Evolutionary conservation across 1,140 invertebrate genomes (phyloP), one percentile per base, ranked within the genome.

Genomic region (Atta cephalotes): DNA sequence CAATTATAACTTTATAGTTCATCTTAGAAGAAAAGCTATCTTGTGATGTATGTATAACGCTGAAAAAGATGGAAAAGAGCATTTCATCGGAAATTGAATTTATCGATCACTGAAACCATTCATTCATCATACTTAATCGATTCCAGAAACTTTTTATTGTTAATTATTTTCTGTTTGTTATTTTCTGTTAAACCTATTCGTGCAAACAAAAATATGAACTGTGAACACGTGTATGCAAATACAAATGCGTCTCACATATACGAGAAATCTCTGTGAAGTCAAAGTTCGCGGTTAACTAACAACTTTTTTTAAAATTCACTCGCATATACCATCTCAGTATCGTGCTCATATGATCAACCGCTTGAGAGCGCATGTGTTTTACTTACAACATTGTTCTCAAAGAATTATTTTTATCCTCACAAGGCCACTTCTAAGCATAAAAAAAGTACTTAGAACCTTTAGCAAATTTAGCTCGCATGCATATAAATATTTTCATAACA

Each of bases 61-160:
- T 35, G 31, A 35, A 35, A 35, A 35, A 35, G 31, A 35, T 0
- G 31, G 5, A 76, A 6, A 77, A 77, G 7, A 71, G 56, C 51
- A 28, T 81, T 89, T 85, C 60, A 86, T 81, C 66, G 62, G 25
- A 18, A 60, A 60, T 63, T 80, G 77, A 91, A 90, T 88, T 88
- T 87, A 91, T 91, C 79, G 87, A 89, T 88, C 86, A 87, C 56
- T 62, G 80, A 87, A 91, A 92, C 85, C 85, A 80, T 66, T 79
- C 0, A 81, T 85, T 88, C 53, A 72, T 89, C 88, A 87, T 89
- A 85, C 56, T 90, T 88, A 92, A 93, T 92, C 86, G 87, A 82
- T 89, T 68, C 82, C 51, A 56, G 81, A 66, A 90, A 45, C 66
- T 25, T 84, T 31, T 74, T 71, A 77, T 68, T 77, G 63, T 85